These are phyloP conservation scores for Porphyrio hochstetteri DNA, from an alignment of 2,113 vertebrate genomes.

Conservation along the genomic window DNA sequence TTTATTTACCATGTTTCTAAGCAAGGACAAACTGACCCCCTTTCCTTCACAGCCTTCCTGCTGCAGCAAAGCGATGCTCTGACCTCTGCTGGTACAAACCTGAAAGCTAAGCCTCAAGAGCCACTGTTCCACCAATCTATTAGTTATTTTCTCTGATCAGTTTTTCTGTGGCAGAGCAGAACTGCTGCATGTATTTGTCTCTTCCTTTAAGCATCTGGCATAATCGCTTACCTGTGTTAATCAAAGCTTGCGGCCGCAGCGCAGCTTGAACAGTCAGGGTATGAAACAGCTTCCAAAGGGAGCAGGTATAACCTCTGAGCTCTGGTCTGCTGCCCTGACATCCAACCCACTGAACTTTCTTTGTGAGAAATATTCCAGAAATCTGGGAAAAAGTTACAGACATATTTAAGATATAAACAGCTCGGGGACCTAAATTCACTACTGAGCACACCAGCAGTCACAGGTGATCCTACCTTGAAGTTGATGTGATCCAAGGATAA, in stretches of 20 bases:
- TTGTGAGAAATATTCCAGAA: constrained; percentile 86
- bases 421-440: background rate
- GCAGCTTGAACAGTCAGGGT: constrained; percentile 84
- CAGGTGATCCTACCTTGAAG: background rate
- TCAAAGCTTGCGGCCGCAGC: constrained; percentile 74
- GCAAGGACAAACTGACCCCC: background rate
- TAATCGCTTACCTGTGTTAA: constrained; percentile 80
- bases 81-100: constrained; percentile 53
- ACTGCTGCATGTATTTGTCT: background rate
- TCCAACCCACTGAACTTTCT: constrained; percentile 85
- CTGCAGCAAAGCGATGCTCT: constrained; percentile 27
- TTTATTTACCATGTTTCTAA: background rate
- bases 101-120: background rate
- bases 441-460: background rate
- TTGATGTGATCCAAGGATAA: background rate
- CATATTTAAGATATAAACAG: background rate
- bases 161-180: background rate
- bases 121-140: background rate
- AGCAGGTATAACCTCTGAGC: constrained; percentile 90
- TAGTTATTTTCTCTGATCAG: background rate
- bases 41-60: background rate
- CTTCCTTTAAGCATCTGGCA: rapidly evolving
- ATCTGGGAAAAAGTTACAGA: constrained; percentile 76
- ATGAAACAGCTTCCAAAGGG: constrained; percentile 94
- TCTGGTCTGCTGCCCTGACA: constrained; percentile 89